Conservation (phyloP, 1,140 invertebrate genomes). For the Harpegnathos saltator region DNA sequence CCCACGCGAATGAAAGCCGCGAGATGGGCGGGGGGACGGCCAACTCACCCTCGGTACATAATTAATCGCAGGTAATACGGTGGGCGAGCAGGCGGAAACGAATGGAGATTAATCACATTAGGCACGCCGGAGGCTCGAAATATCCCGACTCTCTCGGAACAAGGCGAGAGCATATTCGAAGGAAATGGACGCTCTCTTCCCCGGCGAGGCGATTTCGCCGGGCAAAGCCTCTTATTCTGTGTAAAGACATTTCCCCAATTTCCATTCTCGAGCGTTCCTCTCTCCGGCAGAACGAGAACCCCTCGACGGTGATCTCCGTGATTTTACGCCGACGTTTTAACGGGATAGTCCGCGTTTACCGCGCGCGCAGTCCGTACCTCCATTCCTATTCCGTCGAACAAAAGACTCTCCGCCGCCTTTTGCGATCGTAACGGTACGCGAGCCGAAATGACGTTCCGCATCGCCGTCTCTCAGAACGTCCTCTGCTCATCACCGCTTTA, state of each 20-base stretch:
- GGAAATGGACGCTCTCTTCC: background rate
- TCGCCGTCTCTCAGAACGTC: background rate
- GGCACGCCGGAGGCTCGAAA: background rate
- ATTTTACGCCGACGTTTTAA: slow-evolving; percentile 16
- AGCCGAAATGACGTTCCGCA: background rate
- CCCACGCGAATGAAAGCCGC: too few species aligned
- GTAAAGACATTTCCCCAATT: slow-evolving; percentile 17
- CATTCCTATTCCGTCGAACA: background rate
- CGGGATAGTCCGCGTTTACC: background rate
- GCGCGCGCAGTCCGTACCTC: background rate
- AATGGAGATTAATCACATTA: background rate
- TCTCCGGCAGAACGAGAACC: background rate
- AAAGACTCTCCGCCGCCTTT: background rate
- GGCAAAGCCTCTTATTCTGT: slow-evolving; percentile 21
- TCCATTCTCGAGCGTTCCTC: slow-evolving; percentile 15
- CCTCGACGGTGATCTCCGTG: background rate
- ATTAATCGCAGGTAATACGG: slow-evolving; percentile 6
- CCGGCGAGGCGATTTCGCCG: background rate
- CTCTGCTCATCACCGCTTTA: too few species aligned
- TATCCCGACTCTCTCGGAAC: background rate
- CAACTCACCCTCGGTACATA: background rate
- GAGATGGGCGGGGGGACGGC: background rate
- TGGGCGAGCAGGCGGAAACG: background rate
- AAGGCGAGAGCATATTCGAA: background rate
- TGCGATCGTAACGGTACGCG: background rate